phyloP scores from a whole-genome alignment of 2,797 vertebrate genomes.

The Coendou prehensilis region DNA sequence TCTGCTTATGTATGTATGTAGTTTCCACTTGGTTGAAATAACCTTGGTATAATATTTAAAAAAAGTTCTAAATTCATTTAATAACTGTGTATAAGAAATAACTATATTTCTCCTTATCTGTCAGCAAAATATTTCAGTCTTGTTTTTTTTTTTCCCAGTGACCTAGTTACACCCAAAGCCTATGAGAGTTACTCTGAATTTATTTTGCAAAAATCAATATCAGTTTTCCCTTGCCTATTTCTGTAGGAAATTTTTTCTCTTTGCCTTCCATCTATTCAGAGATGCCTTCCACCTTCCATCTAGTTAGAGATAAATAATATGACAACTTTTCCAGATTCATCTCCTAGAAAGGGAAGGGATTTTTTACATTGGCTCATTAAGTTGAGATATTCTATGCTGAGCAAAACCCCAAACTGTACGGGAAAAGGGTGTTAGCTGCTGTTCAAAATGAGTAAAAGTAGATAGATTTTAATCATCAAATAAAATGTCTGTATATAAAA shows the following conservation, averaged over 20 bases:
- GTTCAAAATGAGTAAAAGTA: conserved; percentile 63
- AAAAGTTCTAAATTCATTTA: conserved; percentile 69
- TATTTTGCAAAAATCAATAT: conserved; percentile 82
- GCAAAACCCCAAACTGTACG: conserved; percentile 21
- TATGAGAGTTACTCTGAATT: conserved; percentile 77
- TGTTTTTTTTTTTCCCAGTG: conserved; percentile 64
- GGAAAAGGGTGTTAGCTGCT: conserved; percentile 6
- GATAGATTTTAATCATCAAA: conserved; percentile 16
- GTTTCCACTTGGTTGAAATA: conserved; percentile 59
- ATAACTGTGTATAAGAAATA: conserved; percentile 64
- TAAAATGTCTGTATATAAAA: background rate
- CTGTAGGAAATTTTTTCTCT: conserved; percentile 74
- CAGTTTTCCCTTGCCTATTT: conserved; percentile 69
- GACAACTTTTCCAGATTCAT: conserved; percentile 76
- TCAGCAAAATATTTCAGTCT: conserved; percentile 69
- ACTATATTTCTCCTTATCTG: conserved; percentile 65
- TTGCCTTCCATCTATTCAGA: conserved; percentile 61
- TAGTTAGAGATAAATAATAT: conserved; percentile 77
- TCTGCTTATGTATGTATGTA: conserved; percentile 5
- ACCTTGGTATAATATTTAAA: conserved; percentile 66
- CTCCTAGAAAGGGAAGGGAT: conserved; percentile 61
- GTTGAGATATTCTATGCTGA: conserved; percentile 63
- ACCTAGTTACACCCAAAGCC: conserved; percentile 77
- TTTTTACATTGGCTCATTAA: conserved; percentile 61
- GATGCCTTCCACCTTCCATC: no score